Evolutionary conservation across 2,113 vertebrate species (phyloP), one percentile per base, ranked within the genome.

Genomic region (Syrrhaptes paradoxus): DNA sequence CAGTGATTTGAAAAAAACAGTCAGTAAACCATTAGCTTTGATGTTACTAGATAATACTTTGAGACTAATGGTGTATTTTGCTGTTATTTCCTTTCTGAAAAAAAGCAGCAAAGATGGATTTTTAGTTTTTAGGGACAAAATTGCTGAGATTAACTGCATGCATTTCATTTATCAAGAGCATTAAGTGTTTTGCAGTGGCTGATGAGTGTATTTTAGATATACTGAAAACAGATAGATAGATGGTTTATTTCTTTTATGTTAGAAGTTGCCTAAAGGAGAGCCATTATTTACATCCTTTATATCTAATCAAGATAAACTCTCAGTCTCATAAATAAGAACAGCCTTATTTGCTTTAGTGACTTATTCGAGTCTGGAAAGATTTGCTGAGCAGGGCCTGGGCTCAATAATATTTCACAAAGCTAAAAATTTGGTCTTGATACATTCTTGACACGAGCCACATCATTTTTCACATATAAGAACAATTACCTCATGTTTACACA

Each of bases 401-500:
- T 92, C 1, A 6, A 70, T 93, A 97, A 97, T 97, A 94, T 96
- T 97, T 96, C 93, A 97, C 82, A 68, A 95, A 89, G 95, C 85
- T 85, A 95, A 95, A 96, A 97, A 96, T 97, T 96, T 13, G 9
- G 85, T 91, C 95, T 95, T 95, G 96, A 97, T 97, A 97, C 94
- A 97, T 97, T 97, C 95, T 95, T 97, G 97, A 97, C 97, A 96
- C 6, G n/a, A 91, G 84, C 58, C 95, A 96, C 95, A 95, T 89
- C 5, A 95, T 97, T 96, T 96, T 96, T 96, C 95, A 97, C 89
- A 97, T 97, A 65, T 92, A 97, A 97, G 94, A 96, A 96, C 95
- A 97, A 95, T 97, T 97, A 96, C 96, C 88, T 96, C 93, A 97
- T 97, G 95, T 97, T 98, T 97, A 96, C 85, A 96, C 85, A 96